Evolutionary conservation across 2,888 invertebrate species (phyloP).

Genomic region (Nephrocerus scutellatus): DNA sequence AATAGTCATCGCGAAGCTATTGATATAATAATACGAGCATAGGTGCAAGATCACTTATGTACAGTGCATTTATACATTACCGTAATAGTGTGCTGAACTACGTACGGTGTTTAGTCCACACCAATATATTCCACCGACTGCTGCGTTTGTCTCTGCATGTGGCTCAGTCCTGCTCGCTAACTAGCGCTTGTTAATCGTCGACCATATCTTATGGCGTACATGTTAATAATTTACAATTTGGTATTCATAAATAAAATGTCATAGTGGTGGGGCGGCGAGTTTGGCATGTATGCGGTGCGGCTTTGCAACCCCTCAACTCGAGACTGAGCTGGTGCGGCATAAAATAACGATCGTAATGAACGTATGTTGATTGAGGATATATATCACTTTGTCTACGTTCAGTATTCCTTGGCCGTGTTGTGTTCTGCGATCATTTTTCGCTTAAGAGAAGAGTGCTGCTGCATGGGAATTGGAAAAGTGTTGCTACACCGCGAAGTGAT

Average conservation of each 20-base stretch:
- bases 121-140: too few species aligned
- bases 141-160: neutral
- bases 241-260: conserved; percentile 48
- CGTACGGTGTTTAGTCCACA: too few species aligned
- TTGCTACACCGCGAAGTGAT: neutral
- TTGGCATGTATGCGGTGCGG: too few species aligned
- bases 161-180: neutral
- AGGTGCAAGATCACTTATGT: too few species aligned
- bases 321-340: neutral
- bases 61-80: too few species aligned
- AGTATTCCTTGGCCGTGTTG: too few species aligned
- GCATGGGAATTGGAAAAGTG: neutral
- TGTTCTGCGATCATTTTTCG: too few species aligned
- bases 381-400: too few species aligned
- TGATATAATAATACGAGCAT: too few species aligned
- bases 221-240: conserved; percentile 49
- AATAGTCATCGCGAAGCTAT: too few species aligned
- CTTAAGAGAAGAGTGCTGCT: too few species aligned
- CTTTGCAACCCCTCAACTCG: neutral
- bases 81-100: too few species aligned
- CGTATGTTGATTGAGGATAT: conserved; percentile 45
- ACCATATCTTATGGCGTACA: conserved; percentile 42
- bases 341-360: conserved; percentile 27
- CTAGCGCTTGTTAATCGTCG: conserved; percentile 18
- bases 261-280: conserved; percentile 26